Evolutionary conservation across 2,888 invertebrate genomes (phyloP).

Genomic region (Cephus pulcher): DNA sequence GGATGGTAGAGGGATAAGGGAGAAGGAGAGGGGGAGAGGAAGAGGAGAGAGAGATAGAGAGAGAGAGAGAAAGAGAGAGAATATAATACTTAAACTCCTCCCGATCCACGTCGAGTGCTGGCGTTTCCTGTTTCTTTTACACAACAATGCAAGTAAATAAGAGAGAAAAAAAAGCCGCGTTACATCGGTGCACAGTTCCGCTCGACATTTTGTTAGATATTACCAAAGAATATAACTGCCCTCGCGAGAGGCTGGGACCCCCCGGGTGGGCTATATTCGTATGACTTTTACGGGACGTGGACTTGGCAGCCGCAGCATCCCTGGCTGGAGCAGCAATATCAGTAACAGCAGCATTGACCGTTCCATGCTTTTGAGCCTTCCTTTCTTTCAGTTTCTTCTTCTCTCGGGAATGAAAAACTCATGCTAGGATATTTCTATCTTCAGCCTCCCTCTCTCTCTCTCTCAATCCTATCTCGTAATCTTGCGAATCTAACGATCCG

Average conservation of each 20-base stretch:
- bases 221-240: not conserved
- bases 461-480: not conserved
- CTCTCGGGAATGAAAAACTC: not conserved
- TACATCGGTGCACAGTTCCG: not conserved
- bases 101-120: conserved; percentile 16
- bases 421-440: not conserved
- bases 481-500: not conserved
- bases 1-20: conserved; percentile 13
- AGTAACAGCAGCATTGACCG: not conserved
- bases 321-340: not conserved
- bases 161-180: conserved; percentile 11
- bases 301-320: not conserved
- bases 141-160: conserved; percentile 36
- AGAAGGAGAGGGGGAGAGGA: not conserved
- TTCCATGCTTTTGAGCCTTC: not conserved
- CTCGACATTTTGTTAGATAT: not conserved
- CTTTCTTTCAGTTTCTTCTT: not conserved
- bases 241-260: not conserved
- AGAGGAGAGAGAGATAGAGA: too few species aligned
- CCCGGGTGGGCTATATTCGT: not conserved
- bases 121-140: conserved; percentile 26
- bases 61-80: not conserved
- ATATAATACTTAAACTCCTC: not conserved
- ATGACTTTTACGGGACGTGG: not conserved
- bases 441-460: not conserved